Conservation (phyloP, 1,140 invertebrate species). For the Ladona fulva region DNA sequence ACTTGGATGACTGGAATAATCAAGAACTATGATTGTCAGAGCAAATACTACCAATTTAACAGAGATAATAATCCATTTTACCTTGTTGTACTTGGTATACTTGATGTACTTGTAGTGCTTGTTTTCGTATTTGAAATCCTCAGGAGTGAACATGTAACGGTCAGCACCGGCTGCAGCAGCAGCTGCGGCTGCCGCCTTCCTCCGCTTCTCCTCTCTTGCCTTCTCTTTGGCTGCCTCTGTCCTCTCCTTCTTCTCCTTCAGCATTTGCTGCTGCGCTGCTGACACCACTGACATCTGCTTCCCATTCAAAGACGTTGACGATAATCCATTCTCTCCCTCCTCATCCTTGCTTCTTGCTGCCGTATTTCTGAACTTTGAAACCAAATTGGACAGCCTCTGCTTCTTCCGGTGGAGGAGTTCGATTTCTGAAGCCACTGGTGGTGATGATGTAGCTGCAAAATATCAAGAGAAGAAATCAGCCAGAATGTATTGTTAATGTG, state of each 20-base stretch:
- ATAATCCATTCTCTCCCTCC: not conserved
- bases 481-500: too few relatives aligned
- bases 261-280: conserved; percentile 21
- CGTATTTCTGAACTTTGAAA: not conserved
- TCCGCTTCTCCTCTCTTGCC: conserved; percentile 39
- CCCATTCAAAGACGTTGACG: not conserved
- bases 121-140: conserved; percentile 70
- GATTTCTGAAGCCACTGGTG: conserved; percentile 38
- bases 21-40: too few relatives aligned
- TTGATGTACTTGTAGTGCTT: conserved; percentile 73
- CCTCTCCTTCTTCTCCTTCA: conserved; percentile 42
- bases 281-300: not conserved
- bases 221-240: conserved; percentile 58
- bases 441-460: not conserved
- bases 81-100: conserved; percentile 62
- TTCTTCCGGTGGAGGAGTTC: conserved; percentile 46
- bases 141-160: conserved; percentile 56
- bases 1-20: too few relatives aligned
- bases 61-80: conserved; percentile 35
- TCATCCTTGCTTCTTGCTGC: not conserved
- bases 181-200: conserved; percentile 19
- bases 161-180: not conserved
- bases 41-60: too few relatives aligned
- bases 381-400: conserved; percentile 41
- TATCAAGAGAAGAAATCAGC: too few relatives aligned